Evolutionary conservation across 2,888 invertebrate species (phyloP).

Genomic region (Cantharis lateralis): DNA sequence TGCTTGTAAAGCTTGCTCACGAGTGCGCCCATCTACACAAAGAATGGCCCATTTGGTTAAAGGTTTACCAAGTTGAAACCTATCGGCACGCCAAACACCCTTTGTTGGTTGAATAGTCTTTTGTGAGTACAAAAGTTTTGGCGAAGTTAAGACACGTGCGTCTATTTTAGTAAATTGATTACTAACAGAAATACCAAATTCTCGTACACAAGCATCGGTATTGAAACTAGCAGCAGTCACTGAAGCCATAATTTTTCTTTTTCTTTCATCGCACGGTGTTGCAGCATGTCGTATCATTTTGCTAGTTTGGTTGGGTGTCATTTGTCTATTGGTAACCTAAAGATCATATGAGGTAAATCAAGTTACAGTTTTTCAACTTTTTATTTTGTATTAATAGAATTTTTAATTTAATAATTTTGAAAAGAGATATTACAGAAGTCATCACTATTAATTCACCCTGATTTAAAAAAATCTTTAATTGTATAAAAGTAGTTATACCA

Average conservation of each 20-base stretch:
- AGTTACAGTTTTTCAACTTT: too few species aligned
- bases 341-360: neutral
- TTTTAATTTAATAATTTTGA: too few species aligned
- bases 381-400: too few species aligned
- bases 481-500: neutral
- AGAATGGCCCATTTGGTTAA: conserved; percentile 59
- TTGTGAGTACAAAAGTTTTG: conserved; percentile 70
- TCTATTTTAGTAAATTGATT: conserved; percentile 74
- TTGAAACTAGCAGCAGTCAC: conserved; percentile 52
- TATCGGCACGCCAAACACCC: conserved; percentile 56
- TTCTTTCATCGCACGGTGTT: conserved; percentile 75
- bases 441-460: neutral
- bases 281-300: conserved; percentile 89
- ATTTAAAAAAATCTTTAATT: neutral
- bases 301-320: conserved; percentile 81
- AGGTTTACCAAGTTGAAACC: conserved; percentile 50
- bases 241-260: conserved; percentile 77
- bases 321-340: conserved; percentile 68
- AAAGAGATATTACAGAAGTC: too few species aligned
- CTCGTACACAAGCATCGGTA: conserved; percentile 63
- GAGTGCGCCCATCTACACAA: conserved; percentile 45
- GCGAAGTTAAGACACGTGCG: conserved; percentile 80
- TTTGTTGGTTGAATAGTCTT: conserved; percentile 44
- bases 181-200: conserved; percentile 82
- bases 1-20: conserved; percentile 33